A percentile compares a stretch with the other conserved stretches of the same genome.
Evolutionary conservation across 2,113 vertebrate genomes (phyloP).

Genomic region (Gasterosteus aculeatus): DNA sequence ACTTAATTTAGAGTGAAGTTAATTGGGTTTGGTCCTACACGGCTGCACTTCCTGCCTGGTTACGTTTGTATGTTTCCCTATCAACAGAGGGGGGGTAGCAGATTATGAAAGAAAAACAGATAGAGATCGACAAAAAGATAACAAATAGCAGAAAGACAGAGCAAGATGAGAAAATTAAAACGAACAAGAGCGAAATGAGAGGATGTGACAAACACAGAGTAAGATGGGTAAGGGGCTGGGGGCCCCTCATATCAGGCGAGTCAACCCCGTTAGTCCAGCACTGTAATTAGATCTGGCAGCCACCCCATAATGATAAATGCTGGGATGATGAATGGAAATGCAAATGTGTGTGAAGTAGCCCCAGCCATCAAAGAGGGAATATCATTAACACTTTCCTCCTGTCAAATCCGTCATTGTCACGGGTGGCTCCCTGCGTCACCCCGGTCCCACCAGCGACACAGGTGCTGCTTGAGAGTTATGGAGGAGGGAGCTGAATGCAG

Average conservation of each 20-base stretch:
- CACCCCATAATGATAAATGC: constrained; percentile 93
- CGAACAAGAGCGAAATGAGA: constrained; percentile 53
- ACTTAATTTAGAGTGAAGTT: constrained; percentile 89
- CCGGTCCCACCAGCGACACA: constrained; percentile 78
- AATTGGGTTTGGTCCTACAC: constrained; percentile 92
- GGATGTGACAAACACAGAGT: constrained; percentile 62
- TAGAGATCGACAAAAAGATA: constrained; percentile 44
- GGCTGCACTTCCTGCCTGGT: constrained; percentile 87
- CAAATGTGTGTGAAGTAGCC: constrained; percentile 94
- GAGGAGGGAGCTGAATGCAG: constrained; percentile 39
- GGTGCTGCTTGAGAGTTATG: constrained; percentile 68
- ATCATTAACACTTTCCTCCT: constrained; percentile 96
- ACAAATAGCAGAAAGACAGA: constrained; percentile 47
- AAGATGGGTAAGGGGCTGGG: constrained; percentile 79
- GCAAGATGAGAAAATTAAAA: constrained; percentile 57
- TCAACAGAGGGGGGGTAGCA: neutral
- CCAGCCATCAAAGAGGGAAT: constrained; percentile 88
- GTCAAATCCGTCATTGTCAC: constrained; percentile 96
- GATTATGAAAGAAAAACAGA: constrained; percentile 55
- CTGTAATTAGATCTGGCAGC: constrained; percentile 99
- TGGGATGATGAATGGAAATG: constrained; percentile 97
- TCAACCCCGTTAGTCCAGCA: constrained; percentile 88
- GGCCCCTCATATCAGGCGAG: constrained; percentile 83
- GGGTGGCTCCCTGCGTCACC: constrained; percentile 77
- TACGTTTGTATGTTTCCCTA: constrained; percentile 82